Evolutionary conservation across 2,797 vertebrate species (phyloP).

Genomic region (Esox lucius): DNA sequence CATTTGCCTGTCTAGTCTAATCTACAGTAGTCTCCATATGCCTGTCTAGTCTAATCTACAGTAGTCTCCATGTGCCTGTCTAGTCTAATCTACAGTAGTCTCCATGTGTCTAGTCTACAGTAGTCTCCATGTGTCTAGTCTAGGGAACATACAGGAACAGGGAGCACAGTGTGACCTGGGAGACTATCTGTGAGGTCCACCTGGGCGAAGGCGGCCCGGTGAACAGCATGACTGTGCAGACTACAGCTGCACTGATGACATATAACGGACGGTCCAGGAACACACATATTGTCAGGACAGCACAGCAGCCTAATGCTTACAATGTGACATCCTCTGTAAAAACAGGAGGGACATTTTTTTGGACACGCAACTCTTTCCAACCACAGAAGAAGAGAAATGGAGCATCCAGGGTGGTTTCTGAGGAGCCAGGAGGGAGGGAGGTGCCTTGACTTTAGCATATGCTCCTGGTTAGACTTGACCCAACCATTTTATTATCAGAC

Average conservation of each 20-base stretch:
- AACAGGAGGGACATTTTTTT: constrained; percentile 51
- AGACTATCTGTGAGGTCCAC: constrained; percentile 39
- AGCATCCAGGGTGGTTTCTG: constrained; percentile 38
- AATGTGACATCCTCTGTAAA: constrained; percentile 62
- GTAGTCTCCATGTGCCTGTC: constrained; percentile 5
- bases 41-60: neutral
- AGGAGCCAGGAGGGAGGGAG: constrained; percentile 45
- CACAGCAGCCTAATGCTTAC: constrained; percentile 48
- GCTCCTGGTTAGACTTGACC: constrained; percentile 53
- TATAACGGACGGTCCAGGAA: constrained; percentile 40
- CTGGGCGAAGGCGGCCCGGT: neutral
- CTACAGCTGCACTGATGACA: constrained; percentile 39
- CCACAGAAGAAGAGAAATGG: constrained; percentile 48
- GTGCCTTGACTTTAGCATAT: constrained; percentile 65
- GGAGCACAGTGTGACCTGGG: neutral
- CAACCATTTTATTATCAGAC: constrained; percentile 64
- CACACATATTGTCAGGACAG: constrained; percentile 53
- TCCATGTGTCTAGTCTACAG: no score
- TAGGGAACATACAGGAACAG: neutral
- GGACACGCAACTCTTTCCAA: constrained; percentile 62
- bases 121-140: no score
- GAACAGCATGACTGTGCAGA: neutral
- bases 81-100: no score
- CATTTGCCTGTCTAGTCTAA: no score
- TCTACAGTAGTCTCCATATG: no score